Evolutionary conservation across 2,888 invertebrate genomes (phyloP), one percentile per base, ranked within the genome.

Genomic region (Elmis aenea): DNA sequence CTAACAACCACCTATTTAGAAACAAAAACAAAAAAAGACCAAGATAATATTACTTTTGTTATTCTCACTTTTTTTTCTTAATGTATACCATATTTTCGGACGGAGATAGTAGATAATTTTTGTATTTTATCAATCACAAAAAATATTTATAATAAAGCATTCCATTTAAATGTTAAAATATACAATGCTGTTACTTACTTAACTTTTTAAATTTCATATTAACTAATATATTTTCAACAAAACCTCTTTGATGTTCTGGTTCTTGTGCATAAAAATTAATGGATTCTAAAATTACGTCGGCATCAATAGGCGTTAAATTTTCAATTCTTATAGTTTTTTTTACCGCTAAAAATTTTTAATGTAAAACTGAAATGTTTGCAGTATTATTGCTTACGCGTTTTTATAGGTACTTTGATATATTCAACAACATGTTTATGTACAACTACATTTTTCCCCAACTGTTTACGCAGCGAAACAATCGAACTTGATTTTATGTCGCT

Each of bases 291-390:
- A 11, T 33, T 25, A 60, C 57, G 3, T 26, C 30, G 2, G 54
- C 55, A 2, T 22, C 5, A 15, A 67, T 52, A 2, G 67, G 62
- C 1, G 68, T 68, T 10, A 64, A 42, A 46, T 70, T 70, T 47
- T 62, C 59, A 12, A 70, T 54, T 32, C 57, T 56, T 23, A 70
- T 57, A 1, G 58, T 62, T 26, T 61, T 50, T 37, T 54, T 63
- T 6, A 43, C 35, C 11, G 55, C 42, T 42, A 13, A 2, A 41
- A 36, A 15, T 2, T 3, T 10, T 3, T 6, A 2, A 13, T 3
- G 13, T 13, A 14, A 8, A n/a, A 5, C 23, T 15, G 4, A 16
- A 10, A 14, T 9, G 10, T 6, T 2, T 8, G 3, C 3, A 13
- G 29, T 11, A 20, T 13, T 15, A 16, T 21, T 36, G 38, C 41